Base-by-base conservation (phyloP, 64 coral and sea anemone genomes). In the Acropora yongei region DNA sequence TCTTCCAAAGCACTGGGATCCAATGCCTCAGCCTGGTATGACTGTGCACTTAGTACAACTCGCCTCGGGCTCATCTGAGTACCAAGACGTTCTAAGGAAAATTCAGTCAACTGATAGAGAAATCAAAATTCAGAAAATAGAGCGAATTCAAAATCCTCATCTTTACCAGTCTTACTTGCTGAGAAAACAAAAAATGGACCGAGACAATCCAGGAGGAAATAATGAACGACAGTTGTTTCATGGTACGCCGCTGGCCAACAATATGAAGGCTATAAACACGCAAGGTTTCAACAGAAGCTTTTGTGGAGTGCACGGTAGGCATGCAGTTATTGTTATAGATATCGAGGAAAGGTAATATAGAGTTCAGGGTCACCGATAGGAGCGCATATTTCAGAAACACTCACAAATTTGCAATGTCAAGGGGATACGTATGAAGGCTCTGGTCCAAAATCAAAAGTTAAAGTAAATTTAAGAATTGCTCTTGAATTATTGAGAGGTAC, bases 241-340 rank as follows among this genome's bases (percentile, higher is more conserved):
- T 63, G 79, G 79, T 16, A 82, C n/a, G n/a, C n/a, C 79, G 2
- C 8, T 61, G 1, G 11, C 9, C 0, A 82, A 63, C 14, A 82
- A 82, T 6, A 6, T 82, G 10, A 61, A 12, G 6, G n/a, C 19
- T 14, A 82, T 82, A 18, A 82, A 82, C 79, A 42, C 79, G 18
- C 80, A 84, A 8, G 80, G 80, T 44, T 84, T 84, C 5, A 84
- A 84, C 80, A 66, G 80, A 68, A 84, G 80, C 14, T 84, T 84
- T 9, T 68, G 58, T 68, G 80, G 61, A 48, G 57, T 5, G 1
- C 39, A 84, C 8, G 80, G 80, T 84, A 7, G 48, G 80, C 17
- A 40, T 30, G 9, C 4, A 55, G 55, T 58, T 6, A 11, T 11
- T 11, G 11, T 4, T 58, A 58, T 58, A 58, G 11, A 58, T 58